Conservation (phyloP, 2,797 vertebrate genomes). For the Hippoglossus hippoglossus region DNA sequence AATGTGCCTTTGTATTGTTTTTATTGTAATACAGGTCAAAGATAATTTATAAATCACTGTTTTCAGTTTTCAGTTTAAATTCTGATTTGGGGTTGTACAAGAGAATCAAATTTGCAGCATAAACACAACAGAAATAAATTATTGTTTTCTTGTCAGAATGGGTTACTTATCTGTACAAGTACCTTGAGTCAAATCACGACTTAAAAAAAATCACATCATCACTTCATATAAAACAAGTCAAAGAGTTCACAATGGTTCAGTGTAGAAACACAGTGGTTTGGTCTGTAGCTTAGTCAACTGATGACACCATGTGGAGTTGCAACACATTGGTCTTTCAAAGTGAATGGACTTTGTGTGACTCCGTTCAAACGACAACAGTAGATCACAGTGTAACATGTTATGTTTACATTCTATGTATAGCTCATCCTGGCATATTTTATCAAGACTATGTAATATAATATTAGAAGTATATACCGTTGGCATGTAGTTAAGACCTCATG, state of each 20-base stretch:
- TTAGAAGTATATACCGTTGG: conserved; percentile 2
- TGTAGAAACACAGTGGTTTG: background rate
- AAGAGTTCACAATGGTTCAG: background rate
- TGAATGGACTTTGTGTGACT: background rate
- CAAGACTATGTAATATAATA: background rate
- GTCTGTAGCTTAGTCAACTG: conserved; percentile 50
- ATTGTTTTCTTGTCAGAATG: background rate
- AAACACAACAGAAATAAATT: conserved; percentile 15
- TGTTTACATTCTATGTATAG: background rate
- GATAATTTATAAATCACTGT: too few species aligned
- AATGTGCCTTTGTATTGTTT: too few species aligned
- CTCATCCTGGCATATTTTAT: background rate
- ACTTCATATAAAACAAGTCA: too few species aligned
- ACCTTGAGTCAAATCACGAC: background rate
- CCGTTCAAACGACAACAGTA: conserved; percentile 7
- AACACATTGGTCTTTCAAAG: conserved; percentile 22
- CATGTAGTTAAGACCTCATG: background rate
- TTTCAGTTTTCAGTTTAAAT: too few species aligned
- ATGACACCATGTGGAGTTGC: conserved; percentile 35
- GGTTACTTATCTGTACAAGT: background rate
- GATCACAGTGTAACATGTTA: conserved; percentile 31
- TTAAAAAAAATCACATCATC: too few species aligned
- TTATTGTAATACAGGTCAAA: too few species aligned
- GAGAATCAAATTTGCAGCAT: background rate
- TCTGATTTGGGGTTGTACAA: background rate